These are phyloP conservation scores for Drosophila ochracea DNA, from an alignment of 2,888 invertebrate species.

Conservation along the genomic window DNA sequence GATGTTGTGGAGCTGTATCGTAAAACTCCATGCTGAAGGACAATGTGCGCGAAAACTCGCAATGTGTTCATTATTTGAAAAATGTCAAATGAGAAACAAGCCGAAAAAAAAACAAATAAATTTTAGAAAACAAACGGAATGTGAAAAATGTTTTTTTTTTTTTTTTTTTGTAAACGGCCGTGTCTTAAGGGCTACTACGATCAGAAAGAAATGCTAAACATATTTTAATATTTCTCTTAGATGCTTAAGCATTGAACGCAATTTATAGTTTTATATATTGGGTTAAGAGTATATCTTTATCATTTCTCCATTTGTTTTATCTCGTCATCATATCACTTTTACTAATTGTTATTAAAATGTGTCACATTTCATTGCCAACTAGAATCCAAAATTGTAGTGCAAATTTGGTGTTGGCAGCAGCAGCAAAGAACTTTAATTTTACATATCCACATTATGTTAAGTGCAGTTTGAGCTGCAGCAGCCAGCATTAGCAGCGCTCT, in stretches of 20 bases:
- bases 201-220: neutral
- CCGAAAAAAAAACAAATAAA: neutral
- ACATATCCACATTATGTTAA: too few relatives aligned
- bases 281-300: neutral
- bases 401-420: constrained; percentile 2
- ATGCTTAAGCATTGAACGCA: neutral
- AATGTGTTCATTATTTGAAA: neutral
- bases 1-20: neutral
- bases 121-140: neutral
- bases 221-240: neutral
- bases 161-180: neutral
- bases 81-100: neutral
- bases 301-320: neutral
- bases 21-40: neutral
- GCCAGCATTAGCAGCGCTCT: too few relatives aligned
- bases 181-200: neutral
- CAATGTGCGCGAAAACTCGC: neutral
- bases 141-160: neutral
- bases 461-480: too few relatives aligned
- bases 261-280: neutral
- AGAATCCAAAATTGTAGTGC: constrained; percentile 10
- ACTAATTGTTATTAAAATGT: neutral
- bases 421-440: too few relatives aligned
- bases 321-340: neutral
- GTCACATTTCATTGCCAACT: constrained; percentile 7